These are phyloP conservation scores for Hemicrepidius hirtus DNA, from an alignment of 2,888 invertebrate genomes.

Conservation along the genomic window DNA sequence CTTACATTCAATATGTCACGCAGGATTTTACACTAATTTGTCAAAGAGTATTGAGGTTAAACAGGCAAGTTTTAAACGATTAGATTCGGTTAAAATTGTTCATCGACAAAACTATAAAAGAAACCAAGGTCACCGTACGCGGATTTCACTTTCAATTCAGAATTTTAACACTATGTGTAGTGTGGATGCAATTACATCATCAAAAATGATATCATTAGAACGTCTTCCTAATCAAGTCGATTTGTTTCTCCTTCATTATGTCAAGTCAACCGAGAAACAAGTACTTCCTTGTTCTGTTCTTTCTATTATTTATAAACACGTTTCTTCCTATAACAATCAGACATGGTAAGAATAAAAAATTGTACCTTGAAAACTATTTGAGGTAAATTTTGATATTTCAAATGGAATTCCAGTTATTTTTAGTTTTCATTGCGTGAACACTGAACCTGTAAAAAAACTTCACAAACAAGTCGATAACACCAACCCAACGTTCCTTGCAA, in stretches of 20 bases:
- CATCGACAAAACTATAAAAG: conserved; percentile 24
- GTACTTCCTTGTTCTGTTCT: conserved; percentile 37
- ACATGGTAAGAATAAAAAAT: neutral
- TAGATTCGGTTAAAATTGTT: conserved; percentile 12
- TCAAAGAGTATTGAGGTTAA: conserved; percentile 15
- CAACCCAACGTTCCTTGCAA: conserved; percentile 26
- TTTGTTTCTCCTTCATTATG: conserved; percentile 36
- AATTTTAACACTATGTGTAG: conserved; percentile 33
- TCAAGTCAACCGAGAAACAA: conserved; percentile 28
- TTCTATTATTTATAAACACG: conserved; percentile 20
- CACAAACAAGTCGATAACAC: neutral
- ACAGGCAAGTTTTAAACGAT: conserved; percentile 7
- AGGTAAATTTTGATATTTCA: neutral
- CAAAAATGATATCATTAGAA: conserved; percentile 47
- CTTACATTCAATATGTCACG: neutral
- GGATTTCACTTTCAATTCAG: conserved; percentile 39
- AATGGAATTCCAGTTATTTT: neutral
- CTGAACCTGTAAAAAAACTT: neutral
- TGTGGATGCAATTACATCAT: conserved; percentile 43
- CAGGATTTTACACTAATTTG: conserved; percentile 10
- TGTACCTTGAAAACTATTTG: neutral
- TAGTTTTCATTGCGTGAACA: neutral
- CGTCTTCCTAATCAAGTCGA: conserved; percentile 35
- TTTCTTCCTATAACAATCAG: neutral
- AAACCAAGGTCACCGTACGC: conserved; percentile 27